These are phyloP conservation scores for Bombyx mandarina DNA, from an alignment of 1,140 invertebrate genomes.

Conservation along the genomic window DNA sequence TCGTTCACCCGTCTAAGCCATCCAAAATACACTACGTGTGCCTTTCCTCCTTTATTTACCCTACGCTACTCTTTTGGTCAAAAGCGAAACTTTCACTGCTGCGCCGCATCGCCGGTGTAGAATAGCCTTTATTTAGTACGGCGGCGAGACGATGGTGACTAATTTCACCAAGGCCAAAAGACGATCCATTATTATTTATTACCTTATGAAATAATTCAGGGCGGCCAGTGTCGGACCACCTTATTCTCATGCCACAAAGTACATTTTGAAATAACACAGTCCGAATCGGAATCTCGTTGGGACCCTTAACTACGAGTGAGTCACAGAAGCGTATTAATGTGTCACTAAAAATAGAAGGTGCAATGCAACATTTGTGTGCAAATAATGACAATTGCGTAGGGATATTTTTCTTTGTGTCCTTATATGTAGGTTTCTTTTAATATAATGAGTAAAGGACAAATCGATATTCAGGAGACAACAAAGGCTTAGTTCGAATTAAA, in stretches of 20 bases:
- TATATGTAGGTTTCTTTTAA: no score
- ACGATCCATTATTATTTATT: conserved; percentile 68
- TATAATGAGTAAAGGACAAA: no score
- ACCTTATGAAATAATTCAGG: conserved; percentile 53
- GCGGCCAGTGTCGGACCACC: conserved; percentile 19
- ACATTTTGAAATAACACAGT: conserved; percentile 18
- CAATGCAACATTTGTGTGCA: conserved; percentile 13
- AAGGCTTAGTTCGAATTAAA: no score
- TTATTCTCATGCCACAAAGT: conserved; percentile 24
- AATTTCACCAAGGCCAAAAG: conserved; percentile 60
- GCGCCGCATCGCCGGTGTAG: no score
- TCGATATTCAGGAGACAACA: no score
- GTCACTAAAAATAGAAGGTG: conserved; percentile 45
- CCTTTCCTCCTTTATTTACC: no score
- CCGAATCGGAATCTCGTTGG: conserved; percentile 38
- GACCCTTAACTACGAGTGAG: conserved; percentile 53
- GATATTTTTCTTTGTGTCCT: conserved; percentile 5
- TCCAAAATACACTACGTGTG: no score
- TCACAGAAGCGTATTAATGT: conserved; percentile 47
- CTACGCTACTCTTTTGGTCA: no score
- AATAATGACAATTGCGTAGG: conserved; percentile 12
- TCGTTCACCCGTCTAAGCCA: no score
- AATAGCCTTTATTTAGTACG: conserved; percentile 17
- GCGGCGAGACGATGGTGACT: conserved; percentile 46
- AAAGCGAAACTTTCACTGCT: no score